Percentiles rank a stretch among this genome's conserved stretches.
phyloP scores from a whole-genome alignment of 2,888 invertebrate species.

The Mylabris sibirica region DNA sequence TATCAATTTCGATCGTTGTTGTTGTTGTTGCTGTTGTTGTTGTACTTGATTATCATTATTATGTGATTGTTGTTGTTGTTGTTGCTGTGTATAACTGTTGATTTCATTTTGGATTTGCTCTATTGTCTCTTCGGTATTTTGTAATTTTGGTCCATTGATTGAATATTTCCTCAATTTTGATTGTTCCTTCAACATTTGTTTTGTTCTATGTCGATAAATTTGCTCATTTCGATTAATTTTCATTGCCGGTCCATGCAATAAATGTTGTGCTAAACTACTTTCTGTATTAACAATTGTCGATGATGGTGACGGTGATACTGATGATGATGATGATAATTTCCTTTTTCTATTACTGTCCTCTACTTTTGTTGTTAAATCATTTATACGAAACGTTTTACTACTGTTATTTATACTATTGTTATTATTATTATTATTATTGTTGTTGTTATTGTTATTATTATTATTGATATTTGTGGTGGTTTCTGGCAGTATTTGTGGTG shows the following conservation, averaged over 20 bases:
- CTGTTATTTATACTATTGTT: background rate
- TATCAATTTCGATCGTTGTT: conserved; percentile 44
- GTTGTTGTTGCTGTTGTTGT: conserved; percentile 38
- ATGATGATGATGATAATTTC: conserved; percentile 42
- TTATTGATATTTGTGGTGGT: conserved; percentile 1
- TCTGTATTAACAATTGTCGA: conserved; percentile 46
- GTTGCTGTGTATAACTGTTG: conserved; percentile 22
- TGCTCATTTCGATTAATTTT: conserved; percentile 60
- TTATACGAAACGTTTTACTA: conserved; percentile 49
- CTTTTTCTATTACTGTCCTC: conserved; percentile 56
- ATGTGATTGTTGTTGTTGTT: conserved; percentile 27
- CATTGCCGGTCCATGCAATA: conserved; percentile 45
- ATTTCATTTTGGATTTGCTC: conserved; percentile 38
- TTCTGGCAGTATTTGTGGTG: conserved; percentile 21
- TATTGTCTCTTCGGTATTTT: conserved; percentile 37
- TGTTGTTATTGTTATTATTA: background rate
- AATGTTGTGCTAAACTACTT: conserved; percentile 56
- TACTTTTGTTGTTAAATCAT: conserved; percentile 57
- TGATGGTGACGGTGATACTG: background rate
- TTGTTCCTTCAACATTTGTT: conserved; percentile 31
- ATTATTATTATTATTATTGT: background rate
- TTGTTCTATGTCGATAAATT: conserved; percentile 47
- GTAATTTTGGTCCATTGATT: conserved; percentile 46
- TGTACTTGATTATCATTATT: conserved; percentile 52
- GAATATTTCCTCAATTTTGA: conserved; percentile 37